phyloP scores from a whole-genome alignment of 2,797 vertebrate genomes.

The Leptoclinus maculatus region DNA sequence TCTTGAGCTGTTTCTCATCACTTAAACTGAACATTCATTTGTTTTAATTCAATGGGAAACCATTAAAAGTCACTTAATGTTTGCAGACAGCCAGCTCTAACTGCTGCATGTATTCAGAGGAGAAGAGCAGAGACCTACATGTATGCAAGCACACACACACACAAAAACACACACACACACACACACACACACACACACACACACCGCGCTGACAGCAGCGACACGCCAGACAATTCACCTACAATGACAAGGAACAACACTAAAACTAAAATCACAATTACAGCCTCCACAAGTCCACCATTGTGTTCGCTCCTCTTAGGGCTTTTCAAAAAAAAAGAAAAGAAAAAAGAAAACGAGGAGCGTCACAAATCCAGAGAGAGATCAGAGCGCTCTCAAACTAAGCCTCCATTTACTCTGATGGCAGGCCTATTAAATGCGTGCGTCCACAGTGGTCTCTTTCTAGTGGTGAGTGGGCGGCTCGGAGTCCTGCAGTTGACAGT shows the following conservation, averaged over 20 bases:
- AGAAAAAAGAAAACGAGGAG: constrained; percentile 20
- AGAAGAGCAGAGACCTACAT: constrained; percentile 51
- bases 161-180: constrained; percentile 35
- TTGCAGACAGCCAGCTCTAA: constrained; percentile 32
- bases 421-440: constrained; percentile 80
- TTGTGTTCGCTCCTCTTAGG: constrained; percentile 63
- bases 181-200: constrained; percentile 11
- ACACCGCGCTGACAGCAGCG: constrained; percentile 54
- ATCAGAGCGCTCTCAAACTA: constrained; percentile 72
- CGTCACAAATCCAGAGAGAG: constrained; percentile 71
- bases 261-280: constrained; percentile 70
- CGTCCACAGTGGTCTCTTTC: constrained; percentile 84
- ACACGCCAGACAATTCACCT: constrained; percentile 68
- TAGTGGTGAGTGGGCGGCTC: constrained; percentile 83
- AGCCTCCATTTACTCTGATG: constrained; percentile 77
- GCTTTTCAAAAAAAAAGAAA: constrained; percentile 17
- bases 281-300: constrained; percentile 61
- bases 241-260: constrained; percentile 68
- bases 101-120: constrained; percentile 35
- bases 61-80: constrained; percentile 23
- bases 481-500: constrained; percentile 77
- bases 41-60: constrained; percentile 1
- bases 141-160: constrained; percentile 36
- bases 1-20: not conserved
- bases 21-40: constrained; percentile 1